These are phyloP conservation scores for Strigops habroptila DNA, from an alignment of 2,113 vertebrate genomes.

Conservation along the genomic window DNA sequence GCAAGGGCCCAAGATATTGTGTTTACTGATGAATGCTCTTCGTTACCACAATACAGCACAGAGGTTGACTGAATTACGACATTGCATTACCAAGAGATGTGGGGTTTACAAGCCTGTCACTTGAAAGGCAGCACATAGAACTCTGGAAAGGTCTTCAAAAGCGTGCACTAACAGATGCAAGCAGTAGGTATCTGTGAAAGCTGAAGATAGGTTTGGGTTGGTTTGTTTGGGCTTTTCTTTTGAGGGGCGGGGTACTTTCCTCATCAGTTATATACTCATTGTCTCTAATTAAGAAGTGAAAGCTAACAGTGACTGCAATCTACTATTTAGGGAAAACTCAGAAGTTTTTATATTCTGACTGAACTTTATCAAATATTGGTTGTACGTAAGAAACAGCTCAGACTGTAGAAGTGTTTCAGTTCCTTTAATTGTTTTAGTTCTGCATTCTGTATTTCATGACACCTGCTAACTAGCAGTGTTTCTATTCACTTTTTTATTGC, in stretches of 20 bases:
- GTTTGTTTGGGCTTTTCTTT: fast-evolving
- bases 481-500: neutral
- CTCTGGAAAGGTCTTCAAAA: neutral
- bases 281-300: neutral
- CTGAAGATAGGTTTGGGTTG: neutral
- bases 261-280: neutral
- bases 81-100: neutral
- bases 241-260: neutral
- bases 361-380: neutral
- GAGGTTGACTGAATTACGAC: neutral
- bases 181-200: neutral
- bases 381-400: neutral
- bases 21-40: neutral
- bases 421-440: neutral
- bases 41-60: neutral
- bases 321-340: neutral
- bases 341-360: neutral
- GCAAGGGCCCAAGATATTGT: neutral
- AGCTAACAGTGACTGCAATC: neutral
- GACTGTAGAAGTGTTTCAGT: neutral
- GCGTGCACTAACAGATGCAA: neutral
- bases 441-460: neutral
- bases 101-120: neutral
- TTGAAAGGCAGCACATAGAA: neutral
- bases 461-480: neutral